A percentile compares a stretch with the other conserved stretches of the same genome.
These are phyloP conservation scores for Macroglossus sobrinus DNA, from an alignment of 2,113 vertebrate genomes.

Conservation along the genomic window DNA sequence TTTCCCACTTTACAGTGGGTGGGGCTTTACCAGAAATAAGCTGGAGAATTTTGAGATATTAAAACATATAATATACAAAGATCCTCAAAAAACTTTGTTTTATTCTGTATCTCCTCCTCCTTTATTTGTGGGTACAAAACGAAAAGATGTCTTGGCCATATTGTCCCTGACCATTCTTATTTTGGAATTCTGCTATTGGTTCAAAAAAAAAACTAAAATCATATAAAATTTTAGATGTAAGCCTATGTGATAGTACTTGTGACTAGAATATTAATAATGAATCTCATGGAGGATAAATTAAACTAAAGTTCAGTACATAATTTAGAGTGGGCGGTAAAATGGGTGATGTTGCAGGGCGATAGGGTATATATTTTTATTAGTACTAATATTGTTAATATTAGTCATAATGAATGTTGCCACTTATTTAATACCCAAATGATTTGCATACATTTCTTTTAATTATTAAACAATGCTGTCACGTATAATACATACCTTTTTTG, in stretches of 20 bases:
- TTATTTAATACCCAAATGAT: not conserved
- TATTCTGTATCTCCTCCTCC: not conserved
- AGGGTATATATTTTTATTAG: not conserved
- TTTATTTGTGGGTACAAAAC: not conserved
- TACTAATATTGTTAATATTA: not conserved
- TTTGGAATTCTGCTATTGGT: not conserved
- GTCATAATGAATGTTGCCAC: not conserved
- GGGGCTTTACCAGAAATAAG: not conserved
- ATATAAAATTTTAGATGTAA: not conserved
- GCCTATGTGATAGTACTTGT: not conserved
- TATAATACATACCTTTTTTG: not conserved
- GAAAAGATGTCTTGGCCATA: not conserved
- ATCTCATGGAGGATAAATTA: not conserved
- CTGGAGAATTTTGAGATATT: not conserved
- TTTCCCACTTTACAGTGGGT: not conserved
- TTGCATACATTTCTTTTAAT: not conserved
- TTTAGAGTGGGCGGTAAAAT: not conserved
- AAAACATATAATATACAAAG: not conserved
- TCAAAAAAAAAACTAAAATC: not conserved
- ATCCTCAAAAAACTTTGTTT: not conserved
- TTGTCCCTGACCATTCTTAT: not conserved
- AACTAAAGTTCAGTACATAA: not conserved
- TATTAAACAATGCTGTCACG: not conserved
- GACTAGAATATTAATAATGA: not conserved
- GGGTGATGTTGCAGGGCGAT: not conserved